Percentiles rank a stretch among this genome's conserved stretches.
Evolutionary conservation across 2,113 vertebrate species (phyloP).

Genomic region (Hylia prasina): DNA sequence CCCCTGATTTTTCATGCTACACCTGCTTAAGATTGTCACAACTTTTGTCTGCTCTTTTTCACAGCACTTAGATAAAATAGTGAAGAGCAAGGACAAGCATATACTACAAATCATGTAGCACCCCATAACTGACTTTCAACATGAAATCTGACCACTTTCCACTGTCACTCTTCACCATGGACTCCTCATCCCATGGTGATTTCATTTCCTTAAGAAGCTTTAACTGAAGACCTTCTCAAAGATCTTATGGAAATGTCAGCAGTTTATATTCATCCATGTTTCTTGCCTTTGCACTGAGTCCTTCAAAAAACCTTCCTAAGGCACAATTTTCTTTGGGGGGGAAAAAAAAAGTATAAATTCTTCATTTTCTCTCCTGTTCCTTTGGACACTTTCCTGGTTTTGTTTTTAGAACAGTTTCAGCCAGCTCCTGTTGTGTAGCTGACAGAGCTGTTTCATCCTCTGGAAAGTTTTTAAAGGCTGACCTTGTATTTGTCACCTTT

Average conservation of each 20-base stretch:
- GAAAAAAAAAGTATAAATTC: background rate
- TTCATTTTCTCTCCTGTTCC: background rate
- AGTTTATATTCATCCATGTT: background rate
- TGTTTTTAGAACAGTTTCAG: background rate
- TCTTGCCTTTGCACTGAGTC: background rate
- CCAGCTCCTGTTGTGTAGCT: background rate
- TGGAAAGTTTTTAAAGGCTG: background rate
- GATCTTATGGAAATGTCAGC: background rate
- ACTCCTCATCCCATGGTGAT: background rate
- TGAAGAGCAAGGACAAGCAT: background rate
- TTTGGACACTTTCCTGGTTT: background rate
- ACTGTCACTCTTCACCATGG: background rate
- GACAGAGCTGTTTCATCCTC: background rate
- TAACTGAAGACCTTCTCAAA: background rate
- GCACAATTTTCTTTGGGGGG: background rate
- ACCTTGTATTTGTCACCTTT: background rate
- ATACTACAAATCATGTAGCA: background rate
- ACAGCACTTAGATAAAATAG: background rate
- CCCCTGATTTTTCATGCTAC: background rate
- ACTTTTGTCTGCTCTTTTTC: background rate
- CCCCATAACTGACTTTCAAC: background rate
- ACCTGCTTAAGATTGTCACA: background rate
- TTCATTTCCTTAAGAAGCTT: background rate
- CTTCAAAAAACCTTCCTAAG: background rate
- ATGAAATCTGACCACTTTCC: background rate